Base-by-base conservation (phyloP, 2,888 invertebrate species). In the Liodrosophila aerea region DNA sequence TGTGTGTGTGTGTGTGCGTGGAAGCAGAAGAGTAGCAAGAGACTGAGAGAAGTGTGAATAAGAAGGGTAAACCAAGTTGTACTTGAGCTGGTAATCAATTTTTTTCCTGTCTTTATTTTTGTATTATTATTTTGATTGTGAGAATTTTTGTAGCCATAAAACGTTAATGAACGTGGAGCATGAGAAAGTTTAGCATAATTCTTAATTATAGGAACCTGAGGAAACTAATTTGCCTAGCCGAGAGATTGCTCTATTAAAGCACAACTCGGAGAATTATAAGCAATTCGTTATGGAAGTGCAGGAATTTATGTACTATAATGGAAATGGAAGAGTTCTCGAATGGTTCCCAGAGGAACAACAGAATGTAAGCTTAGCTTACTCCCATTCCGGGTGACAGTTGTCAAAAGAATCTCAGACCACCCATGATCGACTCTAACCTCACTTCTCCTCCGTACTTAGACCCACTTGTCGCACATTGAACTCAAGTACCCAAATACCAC, bases 61-160 rank as follows among this genome's bases (percentile, higher is more conserved):
- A 15, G 18, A 74, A 74, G 86, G 81, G 52, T 64, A 57, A 54
- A 57, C 70, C 43, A 74, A 80, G 78, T 64, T 85, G 56, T 61
- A 53, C 51, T 54, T 69, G 60, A 64, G 15, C 64, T 31, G 63
- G 86, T 86, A 86, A 80, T 80, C 86, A 80, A 86, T 86, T 81
- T 78, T 85, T 63, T 70, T 50, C 49, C 59, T 47, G 44, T 41
- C 47, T 56, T 64, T 51, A 62, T 64, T 56, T 18, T 54, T 29
- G 43, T 44, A 51, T 63, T 58, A 58, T 76, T 65, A 41, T 73
- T 73, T 57, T 58, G 61, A 58, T 64, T 77, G 86, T 77, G 77
- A 80, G 86, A 77, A 76, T 52, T 57, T 73, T 62, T 58, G 31
- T 39, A n/a, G 22, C 27, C 2, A 36, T 8, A 16, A 22, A 50